Evolutionary conservation across 2,888 invertebrate genomes (phyloP).

Genomic region (Epistrophe grossulariae): DNA sequence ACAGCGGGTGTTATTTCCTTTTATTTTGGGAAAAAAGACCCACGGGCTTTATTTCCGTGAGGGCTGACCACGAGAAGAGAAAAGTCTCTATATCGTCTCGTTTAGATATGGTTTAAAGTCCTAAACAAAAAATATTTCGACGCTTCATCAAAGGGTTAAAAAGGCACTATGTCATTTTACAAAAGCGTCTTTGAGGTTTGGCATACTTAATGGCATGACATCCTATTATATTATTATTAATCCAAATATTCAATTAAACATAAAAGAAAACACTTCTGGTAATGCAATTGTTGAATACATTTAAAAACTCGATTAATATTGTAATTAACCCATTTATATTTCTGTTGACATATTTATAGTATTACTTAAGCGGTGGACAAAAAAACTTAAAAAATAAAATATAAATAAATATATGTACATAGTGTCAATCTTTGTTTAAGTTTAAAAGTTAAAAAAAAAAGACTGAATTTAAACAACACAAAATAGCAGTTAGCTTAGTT

Average conservation of each 20-base stretch:
- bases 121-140: too few species aligned
- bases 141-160: too few species aligned
- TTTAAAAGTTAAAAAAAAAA: not conserved
- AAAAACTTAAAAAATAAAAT: not conserved
- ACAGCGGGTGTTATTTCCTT: too few species aligned
- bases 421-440: not conserved
- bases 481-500: not conserved
- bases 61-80: too few species aligned
- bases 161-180: too few species aligned
- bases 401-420: not conserved
- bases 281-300: not conserved
- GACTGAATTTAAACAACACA: not conserved
- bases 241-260: not conserved
- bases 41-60: too few species aligned
- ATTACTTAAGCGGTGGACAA: not conserved
- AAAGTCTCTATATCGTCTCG: too few species aligned
- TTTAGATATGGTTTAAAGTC: too few species aligned
- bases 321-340: not conserved
- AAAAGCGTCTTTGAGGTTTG: too few species aligned
- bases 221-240: not conserved
- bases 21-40: too few species aligned
- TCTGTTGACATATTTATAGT: not conserved
- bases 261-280: not conserved
- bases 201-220: too few species aligned
- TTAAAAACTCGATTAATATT: not conserved